phyloP scores from a whole-genome alignment of 2,113 vertebrate species.

The Gadus macrocephalus region DNA sequence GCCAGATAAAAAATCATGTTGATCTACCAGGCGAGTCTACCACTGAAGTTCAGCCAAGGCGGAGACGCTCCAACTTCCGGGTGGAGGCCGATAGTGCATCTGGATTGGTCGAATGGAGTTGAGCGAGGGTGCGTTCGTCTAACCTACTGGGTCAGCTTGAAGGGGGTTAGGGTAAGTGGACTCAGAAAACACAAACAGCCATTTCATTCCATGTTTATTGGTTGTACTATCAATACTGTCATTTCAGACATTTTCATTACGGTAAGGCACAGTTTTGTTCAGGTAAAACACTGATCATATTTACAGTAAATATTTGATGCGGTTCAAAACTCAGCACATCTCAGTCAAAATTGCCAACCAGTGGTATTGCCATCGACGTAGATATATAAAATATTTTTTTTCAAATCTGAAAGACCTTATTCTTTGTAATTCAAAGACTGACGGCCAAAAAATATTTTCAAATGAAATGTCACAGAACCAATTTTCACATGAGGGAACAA shows the following conservation, averaged over 20 bases:
- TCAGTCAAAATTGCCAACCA: conserved; percentile 27
- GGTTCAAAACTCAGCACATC: conserved; percentile 25
- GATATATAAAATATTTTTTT: conserved; percentile 48
- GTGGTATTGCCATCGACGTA: conserved; percentile 27
- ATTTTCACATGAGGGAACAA: conserved; percentile 18
- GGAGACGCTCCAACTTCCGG: not conserved
- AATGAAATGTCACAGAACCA: conserved; percentile 42
- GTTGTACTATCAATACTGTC: conserved; percentile 55
- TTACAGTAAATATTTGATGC: conserved; percentile 50
- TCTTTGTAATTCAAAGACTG: conserved; percentile 27
- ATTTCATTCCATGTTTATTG: conserved; percentile 55
- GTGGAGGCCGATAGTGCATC: conserved; percentile 26
- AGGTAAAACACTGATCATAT: conserved; percentile 55
- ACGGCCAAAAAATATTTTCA: conserved; percentile 29
- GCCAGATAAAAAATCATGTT: too few relatives aligned
- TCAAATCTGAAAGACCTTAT: conserved; percentile 52
- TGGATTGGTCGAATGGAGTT: conserved; percentile 37
- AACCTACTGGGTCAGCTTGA: not conserved
- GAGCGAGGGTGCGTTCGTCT: not conserved
- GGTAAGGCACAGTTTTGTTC: conserved; percentile 69
- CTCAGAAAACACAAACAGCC: conserved; percentile 6
- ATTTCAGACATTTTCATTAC: conserved; percentile 41
- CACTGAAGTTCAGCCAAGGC: not conserved
- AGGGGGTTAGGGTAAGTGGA: too few relatives aligned
- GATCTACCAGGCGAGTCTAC: too few relatives aligned